Conservation (phyloP, 2,888 invertebrate genomes). For the Pterostichus niger region DNA sequence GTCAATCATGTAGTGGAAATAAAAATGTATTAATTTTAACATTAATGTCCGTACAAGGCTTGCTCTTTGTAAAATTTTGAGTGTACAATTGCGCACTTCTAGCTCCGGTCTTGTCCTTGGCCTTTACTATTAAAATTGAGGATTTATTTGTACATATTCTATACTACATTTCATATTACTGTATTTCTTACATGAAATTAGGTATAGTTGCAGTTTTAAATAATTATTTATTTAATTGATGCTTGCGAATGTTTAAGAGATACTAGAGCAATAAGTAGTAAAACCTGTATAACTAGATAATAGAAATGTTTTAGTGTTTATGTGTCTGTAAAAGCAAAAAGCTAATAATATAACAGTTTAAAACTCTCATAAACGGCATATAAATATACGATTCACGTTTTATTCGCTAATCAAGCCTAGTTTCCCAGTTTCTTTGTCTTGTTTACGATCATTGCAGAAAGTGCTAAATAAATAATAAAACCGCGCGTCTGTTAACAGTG, state of each 20-base stretch:
- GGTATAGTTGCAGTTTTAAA: too few species aligned
- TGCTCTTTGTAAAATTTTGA: too few species aligned
- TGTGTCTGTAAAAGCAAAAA: conserved; percentile 1
- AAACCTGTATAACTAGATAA: conserved; percentile 37
- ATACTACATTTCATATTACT: too few species aligned
- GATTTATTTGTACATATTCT: too few species aligned
- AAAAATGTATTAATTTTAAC: too few species aligned
- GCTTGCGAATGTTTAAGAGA: neutral
- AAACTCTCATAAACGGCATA: neutral
- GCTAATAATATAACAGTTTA: conserved; percentile 31
- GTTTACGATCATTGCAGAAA: conserved; percentile 31
- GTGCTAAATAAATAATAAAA: conserved; percentile 50
- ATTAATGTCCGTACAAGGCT: too few species aligned
- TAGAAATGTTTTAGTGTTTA: conserved; percentile 10
- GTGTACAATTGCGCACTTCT: too few species aligned
- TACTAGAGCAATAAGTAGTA: conserved; percentile 7
- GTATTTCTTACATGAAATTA: too few species aligned
- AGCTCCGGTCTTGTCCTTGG: too few species aligned
- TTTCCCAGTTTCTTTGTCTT: conserved; percentile 27
- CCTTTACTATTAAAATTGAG: too few species aligned
- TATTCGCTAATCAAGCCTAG: conserved; percentile 21
- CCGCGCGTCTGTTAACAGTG: conserved; percentile 10
- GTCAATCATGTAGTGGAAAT: too few species aligned
- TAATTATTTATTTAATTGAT: too few species aligned
- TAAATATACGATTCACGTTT: conserved; percentile 29